phyloP scores from a whole-genome alignment of 1,140 invertebrate species.

The Drosophila elegans region DNA sequence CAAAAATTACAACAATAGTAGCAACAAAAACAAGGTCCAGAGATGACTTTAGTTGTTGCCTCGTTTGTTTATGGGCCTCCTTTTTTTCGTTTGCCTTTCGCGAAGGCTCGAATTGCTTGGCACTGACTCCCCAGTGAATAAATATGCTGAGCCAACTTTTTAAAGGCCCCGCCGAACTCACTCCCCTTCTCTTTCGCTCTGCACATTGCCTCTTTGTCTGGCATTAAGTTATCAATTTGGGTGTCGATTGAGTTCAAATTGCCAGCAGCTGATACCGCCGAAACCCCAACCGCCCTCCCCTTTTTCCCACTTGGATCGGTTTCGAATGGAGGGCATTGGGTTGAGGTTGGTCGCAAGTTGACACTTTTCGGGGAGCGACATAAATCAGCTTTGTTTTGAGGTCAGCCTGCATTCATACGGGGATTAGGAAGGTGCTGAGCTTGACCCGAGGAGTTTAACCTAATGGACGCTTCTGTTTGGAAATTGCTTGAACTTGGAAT shows the following conservation, averaged over 20 bases:
- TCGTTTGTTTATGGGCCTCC: constrained; percentile 34
- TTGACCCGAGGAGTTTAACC: constrained; percentile 37
- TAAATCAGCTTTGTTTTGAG: constrained; percentile 71
- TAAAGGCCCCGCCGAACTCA: constrained; percentile 26
- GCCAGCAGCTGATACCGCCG: constrained; percentile 72
- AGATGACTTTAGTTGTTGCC: constrained; percentile 43
- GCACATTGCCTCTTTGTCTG: constrained; percentile 18
- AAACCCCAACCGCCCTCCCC: background rate
- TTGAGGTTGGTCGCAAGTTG: constrained; percentile 59
- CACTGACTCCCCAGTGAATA: constrained; percentile 40
- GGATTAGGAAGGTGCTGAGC: constrained; percentile 35
- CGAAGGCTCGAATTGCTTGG: constrained; percentile 43
- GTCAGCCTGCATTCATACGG: constrained; percentile 45
- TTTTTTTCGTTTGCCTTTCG: constrained; percentile 10
- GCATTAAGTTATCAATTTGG: constrained; percentile 81
- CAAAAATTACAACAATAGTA: constrained; percentile 12
- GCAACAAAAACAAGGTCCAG: constrained; percentile 12
- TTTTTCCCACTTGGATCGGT: constrained; percentile 7
- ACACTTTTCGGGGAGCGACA: constrained; percentile 73
- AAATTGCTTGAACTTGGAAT: constrained; percentile 7
- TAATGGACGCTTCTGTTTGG: constrained; percentile 19
- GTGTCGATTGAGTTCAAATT: constrained; percentile 77
- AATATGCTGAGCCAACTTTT: constrained; percentile 56
- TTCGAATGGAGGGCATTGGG: constrained; percentile 68
- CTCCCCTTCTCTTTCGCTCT: constrained; percentile 42